Base-by-base conservation (phyloP, 2,888 invertebrate genomes). In the Sarcophaga rosellei region DNA sequence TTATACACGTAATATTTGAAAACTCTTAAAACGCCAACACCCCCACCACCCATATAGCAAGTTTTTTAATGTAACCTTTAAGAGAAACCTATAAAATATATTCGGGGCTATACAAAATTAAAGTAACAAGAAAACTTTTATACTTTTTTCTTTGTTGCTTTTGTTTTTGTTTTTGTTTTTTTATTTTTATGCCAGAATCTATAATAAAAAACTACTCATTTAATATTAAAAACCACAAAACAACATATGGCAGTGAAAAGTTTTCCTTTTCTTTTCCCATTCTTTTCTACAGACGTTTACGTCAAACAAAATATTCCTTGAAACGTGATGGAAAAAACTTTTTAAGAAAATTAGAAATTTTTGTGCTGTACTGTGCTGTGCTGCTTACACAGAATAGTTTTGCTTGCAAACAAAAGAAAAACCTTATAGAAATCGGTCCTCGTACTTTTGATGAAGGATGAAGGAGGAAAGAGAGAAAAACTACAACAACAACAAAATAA, bases 241-340 rank as follows among this genome's bases (percentile, higher is more conserved):
- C 53, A 81, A 65, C 69, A 70, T 63, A 69, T 69, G 75, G 69
- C 81, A 81, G 59, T 20, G n/a, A 81, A 81, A 70, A 65, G 45
- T 63, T 65, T 59, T 1, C 35, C 6, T 2, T 10, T 15, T 53
- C 3, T 17, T 15, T 53, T 53, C 3, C 4, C 12, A 0, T 15
- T 0, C 3, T 20, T 76, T 59, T 47, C 57, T 57, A 61, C 25
- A 65, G 6, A 21, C 57, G 35, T 12, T 12, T 21, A 15, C 61
- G 20, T 25, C 12, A 57, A 63, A 44, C 35, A 3, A 35, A 35
- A 35, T 35, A 35, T 35, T 35, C 35, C 35, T 35, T 35, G 35
- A 35, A 35, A 35, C 35, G 35, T 10, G 8, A 2, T 10, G 21
- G 1, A 68, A 15, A 4, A 76, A 63, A 81, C 68, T 68, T 68